A percentile compares a stretch with the other conserved stretches of the same genome.
phyloP scores from a whole-genome alignment of 2,888 invertebrate species.

The Drosophila multiciliata region DNA sequence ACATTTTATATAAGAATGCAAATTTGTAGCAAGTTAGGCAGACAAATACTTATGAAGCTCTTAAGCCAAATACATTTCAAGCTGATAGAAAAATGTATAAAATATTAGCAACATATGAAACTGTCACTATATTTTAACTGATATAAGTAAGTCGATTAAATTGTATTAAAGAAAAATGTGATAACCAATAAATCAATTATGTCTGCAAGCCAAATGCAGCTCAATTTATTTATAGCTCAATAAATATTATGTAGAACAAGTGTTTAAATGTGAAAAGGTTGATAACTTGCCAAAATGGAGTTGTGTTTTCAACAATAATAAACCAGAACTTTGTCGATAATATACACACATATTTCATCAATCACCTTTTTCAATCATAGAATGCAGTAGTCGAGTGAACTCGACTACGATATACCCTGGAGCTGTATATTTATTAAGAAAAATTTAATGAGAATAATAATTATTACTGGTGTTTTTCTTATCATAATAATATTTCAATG shows the following conservation, averaged over 20 bases:
- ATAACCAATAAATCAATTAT: background rate
- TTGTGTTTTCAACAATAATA: background rate
- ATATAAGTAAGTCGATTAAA: background rate
- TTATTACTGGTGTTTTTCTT: background rate
- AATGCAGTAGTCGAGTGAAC: background rate
- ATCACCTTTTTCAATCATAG: background rate
- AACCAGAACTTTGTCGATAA: background rate
- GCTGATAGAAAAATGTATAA: background rate
- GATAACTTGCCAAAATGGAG: background rate
- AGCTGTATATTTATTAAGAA: background rate
- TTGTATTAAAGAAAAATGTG: background rate
- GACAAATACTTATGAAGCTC: slow-evolving; percentile 11
- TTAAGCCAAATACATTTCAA: slow-evolving; percentile 2
- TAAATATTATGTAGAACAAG: background rate
- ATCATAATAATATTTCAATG: background rate
- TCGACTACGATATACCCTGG: background rate
- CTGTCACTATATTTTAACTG: background rate
- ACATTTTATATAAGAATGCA: slow-evolving; percentile 17
- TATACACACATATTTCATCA: background rate
- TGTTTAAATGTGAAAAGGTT: background rate
- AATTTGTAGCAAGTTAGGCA: slow-evolving; percentile 29
- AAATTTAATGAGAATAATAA: background rate
- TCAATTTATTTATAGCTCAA: background rate
- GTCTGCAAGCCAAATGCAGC: background rate
- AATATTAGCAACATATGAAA: background rate